These are phyloP conservation scores for Enhydra lutris DNA, from an alignment of 2,113 vertebrate species.

Conservation along the genomic window DNA sequence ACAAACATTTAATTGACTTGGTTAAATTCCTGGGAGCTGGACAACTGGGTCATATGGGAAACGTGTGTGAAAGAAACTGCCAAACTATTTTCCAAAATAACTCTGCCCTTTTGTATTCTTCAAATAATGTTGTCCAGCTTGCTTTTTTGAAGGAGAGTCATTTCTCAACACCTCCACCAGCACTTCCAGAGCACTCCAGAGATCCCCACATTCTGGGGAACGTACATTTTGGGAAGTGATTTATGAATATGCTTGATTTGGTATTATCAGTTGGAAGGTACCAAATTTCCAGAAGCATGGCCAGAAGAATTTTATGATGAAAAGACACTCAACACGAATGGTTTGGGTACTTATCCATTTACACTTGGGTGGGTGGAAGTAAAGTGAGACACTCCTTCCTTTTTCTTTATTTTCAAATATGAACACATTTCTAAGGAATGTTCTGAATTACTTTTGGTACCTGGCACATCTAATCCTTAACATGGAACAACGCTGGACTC, in stretches of 20 bases:
- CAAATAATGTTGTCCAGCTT: background rate
- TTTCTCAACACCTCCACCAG: background rate
- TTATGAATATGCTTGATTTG: background rate
- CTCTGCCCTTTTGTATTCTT: background rate
- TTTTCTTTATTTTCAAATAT: conserved; percentile 23
- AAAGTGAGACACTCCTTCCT: background rate
- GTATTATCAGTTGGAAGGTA: background rate
- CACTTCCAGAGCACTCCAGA: background rate
- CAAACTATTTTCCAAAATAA: background rate
- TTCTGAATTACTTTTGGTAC: conserved; percentile 14
- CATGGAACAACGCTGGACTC: background rate
- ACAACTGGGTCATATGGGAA: background rate
- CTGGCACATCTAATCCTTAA: background rate
- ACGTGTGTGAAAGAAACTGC: background rate
- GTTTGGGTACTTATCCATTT: background rate
- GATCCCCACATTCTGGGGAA: background rate
- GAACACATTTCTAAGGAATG: background rate
- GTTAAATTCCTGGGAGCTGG: background rate
- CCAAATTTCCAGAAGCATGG: background rate
- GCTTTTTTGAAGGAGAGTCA: background rate
- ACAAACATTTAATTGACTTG: background rate
- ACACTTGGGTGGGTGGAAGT: background rate
- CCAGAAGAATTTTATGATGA: background rate
- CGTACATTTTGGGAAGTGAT: background rate
- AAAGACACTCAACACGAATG: background rate